phyloP scores from a whole-genome alignment of 2,888 invertebrate genomes.

The Itoplectis maculator region DNA sequence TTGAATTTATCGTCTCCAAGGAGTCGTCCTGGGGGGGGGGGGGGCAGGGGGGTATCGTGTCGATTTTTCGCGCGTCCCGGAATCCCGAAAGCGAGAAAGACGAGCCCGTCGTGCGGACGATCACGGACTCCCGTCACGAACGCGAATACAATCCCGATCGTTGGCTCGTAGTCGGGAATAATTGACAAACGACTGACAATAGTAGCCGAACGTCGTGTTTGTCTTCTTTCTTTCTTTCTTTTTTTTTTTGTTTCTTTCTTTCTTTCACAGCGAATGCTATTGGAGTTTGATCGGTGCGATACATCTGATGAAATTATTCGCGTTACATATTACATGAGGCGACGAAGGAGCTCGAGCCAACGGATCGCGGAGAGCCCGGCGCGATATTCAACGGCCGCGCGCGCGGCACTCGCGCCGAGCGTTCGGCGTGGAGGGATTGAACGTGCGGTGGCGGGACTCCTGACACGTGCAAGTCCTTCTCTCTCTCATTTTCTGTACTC shows the following conservation, averaged over 20 bases:
- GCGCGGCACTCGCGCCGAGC: background rate
- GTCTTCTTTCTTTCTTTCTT: background rate
- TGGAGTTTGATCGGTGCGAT: conserved; percentile 66
- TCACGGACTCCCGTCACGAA: conserved; percentile 36
- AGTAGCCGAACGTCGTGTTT: background rate
- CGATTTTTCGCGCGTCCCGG: conserved; percentile 3
- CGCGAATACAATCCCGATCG: conserved; percentile 46
- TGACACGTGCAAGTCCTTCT: conserved; percentile 63
- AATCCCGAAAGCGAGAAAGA: background rate
- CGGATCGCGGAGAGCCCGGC: background rate
- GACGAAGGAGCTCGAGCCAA: conserved; percentile 26
- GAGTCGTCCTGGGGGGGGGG: too few species aligned
- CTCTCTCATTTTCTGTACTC: conserved; percentile 53
- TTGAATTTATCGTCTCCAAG: background rate
- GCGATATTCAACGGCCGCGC: background rate
- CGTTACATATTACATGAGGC: conserved; percentile 68
- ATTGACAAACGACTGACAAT: conserved; percentile 56
- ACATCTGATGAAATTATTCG: conserved; percentile 67
- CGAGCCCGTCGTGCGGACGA: conserved; percentile 13
- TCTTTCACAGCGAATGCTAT: conserved; percentile 39
- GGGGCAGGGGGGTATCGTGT: background rate
- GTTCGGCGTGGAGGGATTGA: conserved; percentile 5
- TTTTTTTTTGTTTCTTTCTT: too few species aligned
- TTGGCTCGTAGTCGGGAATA: conserved; percentile 58
- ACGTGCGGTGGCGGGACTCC: conserved; percentile 16